Conservation (phyloP, 30 jellyfish, hydroid and myxozoan genomes). For the Turritopsis rubra region DNA sequence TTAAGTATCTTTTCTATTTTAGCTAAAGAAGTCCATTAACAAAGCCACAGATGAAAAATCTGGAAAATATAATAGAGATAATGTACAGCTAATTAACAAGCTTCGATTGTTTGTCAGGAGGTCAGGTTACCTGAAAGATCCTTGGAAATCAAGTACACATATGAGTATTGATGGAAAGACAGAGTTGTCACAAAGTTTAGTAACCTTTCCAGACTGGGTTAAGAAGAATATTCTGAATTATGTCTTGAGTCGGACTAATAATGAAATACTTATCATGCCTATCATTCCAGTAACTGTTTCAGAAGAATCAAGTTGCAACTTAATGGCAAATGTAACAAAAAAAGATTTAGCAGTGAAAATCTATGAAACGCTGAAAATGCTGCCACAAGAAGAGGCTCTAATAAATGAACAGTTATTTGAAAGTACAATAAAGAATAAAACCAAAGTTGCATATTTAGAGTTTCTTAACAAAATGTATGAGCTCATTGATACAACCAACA, state of each 20-base stretch:
- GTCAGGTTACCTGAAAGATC: too few relatives aligned
- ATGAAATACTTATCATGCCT: too few relatives aligned
- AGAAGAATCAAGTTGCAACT: neutral
- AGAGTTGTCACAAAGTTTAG: too few relatives aligned
- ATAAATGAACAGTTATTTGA: neutral
- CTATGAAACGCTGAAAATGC: neutral
- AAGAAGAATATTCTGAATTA: too few relatives aligned
- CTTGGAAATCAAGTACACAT: too few relatives aligned
- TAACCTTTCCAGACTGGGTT: too few relatives aligned
- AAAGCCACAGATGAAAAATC: neutral
- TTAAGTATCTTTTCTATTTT: neutral
- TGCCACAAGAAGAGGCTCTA: neutral
- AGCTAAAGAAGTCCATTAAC: neutral
- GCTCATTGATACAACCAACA: neutral
- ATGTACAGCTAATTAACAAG: constrained; percentile 1
- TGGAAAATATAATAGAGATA: too few relatives aligned
- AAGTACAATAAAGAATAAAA: too few relatives aligned
- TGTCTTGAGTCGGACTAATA: too few relatives aligned
- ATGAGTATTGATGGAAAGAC: too few relatives aligned
- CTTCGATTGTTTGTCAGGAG: too few relatives aligned
- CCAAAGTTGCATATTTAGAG: neutral
- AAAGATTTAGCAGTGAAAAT: neutral
- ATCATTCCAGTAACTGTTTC: too few relatives aligned
- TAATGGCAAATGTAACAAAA: neutral
- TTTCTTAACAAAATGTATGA: neutral